Conservation (phyloP, 2,888 invertebrate species). For the Cyrtodaria siliqua region DNA sequence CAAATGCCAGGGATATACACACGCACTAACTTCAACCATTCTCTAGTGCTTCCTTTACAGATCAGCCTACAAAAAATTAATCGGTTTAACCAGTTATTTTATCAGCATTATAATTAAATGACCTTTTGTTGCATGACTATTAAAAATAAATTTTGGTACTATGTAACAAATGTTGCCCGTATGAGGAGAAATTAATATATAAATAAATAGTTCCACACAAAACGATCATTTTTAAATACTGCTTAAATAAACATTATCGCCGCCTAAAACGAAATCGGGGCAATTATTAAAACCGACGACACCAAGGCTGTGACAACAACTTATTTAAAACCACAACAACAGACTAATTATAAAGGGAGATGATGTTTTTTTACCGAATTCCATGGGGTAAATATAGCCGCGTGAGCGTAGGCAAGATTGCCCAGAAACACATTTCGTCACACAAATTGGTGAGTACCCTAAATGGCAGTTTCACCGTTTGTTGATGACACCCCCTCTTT, state of each 20-base stretch:
- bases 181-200: not conserved
- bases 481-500: too few relatives aligned
- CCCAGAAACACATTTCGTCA: not conserved
- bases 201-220: constrained; percentile 1
- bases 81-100: constrained; percentile 7
- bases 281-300: not conserved
- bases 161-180: not conserved
- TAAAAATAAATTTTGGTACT: not conserved
- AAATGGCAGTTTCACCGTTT: too few relatives aligned
- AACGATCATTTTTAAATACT: not conserved
- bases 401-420: not conserved
- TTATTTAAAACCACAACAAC: not conserved
- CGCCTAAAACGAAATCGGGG: not conserved
- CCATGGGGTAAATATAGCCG: not conserved
- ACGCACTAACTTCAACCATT: constrained; percentile 31
- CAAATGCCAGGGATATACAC: constrained; percentile 19
- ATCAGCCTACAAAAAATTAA: constrained; percentile 16
- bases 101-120: not conserved
- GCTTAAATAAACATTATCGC: not conserved
- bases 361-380: too few relatives aligned
- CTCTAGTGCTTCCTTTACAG: constrained; percentile 11
- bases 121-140: not conserved
- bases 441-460: too few relatives aligned
- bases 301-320: not conserved
- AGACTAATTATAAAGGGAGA: too few relatives aligned